A percentile compares a stretch with the other conserved stretches of the same genome.
phyloP scores from a whole-genome alignment of 2,797 vertebrate genomes.

The Discoglossus pictus region DNA sequence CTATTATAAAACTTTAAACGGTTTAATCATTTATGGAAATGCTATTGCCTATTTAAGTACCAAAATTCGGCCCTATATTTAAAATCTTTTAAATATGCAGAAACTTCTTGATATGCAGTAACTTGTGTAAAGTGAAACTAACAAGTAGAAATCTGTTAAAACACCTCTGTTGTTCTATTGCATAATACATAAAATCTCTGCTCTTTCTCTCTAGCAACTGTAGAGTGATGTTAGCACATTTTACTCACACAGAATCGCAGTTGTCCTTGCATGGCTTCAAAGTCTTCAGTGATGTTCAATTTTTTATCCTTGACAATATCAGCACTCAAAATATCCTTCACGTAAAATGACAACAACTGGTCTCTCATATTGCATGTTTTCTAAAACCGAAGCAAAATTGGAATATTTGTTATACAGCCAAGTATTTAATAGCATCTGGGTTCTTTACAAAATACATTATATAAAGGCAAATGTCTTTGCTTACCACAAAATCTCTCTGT shows the following conservation, averaged over 20 bases:
- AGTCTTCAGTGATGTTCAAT: conserved; percentile 59
- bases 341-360: conserved; percentile 67
- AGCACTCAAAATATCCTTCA: conserved; percentile 62
- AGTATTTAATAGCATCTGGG: too few relatives aligned
- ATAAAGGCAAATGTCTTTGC: too few relatives aligned
- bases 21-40: too few relatives aligned
- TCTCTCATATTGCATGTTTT: conserved; percentile 64
- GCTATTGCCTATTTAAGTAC: too few relatives aligned
- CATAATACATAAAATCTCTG: conserved; percentile 23
- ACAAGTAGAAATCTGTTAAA: conserved; percentile 29
- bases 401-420: not conserved
- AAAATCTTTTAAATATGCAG: too few relatives aligned
- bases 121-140: conserved; percentile 39
- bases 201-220: not conserved
- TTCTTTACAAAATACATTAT: too few relatives aligned
- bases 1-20: too few relatives aligned
- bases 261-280: conserved; percentile 58
- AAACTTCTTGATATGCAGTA: not conserved
- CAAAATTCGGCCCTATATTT: too few relatives aligned
- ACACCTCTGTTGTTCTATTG: not conserved
- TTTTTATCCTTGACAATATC: conserved; percentile 36
- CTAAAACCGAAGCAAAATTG: conserved; percentile 55
- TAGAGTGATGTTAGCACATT: conserved; percentile 3
- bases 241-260: conserved; percentile 65
- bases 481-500: conserved; percentile 68